A percentile compares a stretch with the other conserved stretches of the same genome.
These are phyloP conservation scores for Scrobipalpa costella DNA, from an alignment of 2,888 invertebrate genomes.

Conservation along the genomic window DNA sequence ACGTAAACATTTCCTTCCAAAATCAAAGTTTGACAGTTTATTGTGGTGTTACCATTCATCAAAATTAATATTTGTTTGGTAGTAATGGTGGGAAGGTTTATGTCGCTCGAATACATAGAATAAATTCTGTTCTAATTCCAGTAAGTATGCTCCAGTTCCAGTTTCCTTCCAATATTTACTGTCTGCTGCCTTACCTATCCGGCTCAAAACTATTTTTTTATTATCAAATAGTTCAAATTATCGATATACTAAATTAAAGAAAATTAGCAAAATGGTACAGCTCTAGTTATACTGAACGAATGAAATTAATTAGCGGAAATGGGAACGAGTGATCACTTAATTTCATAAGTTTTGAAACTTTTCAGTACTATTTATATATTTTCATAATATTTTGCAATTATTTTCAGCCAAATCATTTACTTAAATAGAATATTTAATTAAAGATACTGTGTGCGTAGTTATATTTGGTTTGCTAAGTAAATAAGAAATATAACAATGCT, in stretches of 20 bases:
- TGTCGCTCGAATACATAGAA: background rate
- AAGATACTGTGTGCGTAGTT: background rate
- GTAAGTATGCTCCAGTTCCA: background rate
- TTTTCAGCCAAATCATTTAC: background rate
- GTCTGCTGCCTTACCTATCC: too few species aligned
- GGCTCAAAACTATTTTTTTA: too few species aligned
- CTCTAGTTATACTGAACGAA: constrained; percentile 1
- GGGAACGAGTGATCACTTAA: background rate
- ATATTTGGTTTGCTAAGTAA: background rate
- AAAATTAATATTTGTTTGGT: background rate
- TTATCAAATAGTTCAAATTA: too few species aligned
- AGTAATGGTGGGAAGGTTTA: background rate
- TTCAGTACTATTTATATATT: constrained; percentile 15
- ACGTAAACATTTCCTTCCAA: constrained; percentile 60
- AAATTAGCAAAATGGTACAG: background rate
- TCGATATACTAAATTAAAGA: background rate
- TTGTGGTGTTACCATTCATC: constrained; percentile 23
- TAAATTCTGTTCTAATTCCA: background rate
- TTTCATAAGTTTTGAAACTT: constrained; percentile 18
- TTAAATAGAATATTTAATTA: background rate
- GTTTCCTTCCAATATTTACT: too few species aligned
- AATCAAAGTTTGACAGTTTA: constrained; percentile 42
- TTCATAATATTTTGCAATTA: background rate
- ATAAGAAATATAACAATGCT: too few species aligned
- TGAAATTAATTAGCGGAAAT: constrained; percentile 1